Evolutionary conservation across 2,888 invertebrate genomes (phyloP).

Genomic region (Orthonevra nobilis): DNA sequence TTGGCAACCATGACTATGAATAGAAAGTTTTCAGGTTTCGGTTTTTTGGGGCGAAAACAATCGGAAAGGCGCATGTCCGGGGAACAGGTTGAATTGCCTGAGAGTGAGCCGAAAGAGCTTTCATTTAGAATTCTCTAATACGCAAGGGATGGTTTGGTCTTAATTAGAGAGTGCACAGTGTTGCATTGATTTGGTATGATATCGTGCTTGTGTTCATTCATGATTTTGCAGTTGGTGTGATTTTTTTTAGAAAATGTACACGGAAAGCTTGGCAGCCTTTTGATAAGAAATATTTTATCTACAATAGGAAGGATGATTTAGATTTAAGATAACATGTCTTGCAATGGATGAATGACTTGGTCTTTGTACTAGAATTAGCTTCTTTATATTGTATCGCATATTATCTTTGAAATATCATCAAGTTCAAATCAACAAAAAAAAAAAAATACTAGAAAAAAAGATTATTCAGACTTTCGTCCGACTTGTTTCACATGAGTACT

Average conservation of each 20-base stretch:
- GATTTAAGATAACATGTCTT: no score
- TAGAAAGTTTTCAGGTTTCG: constrained; percentile 35
- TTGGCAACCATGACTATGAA: constrained; percentile 38
- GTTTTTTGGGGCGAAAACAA: constrained; percentile 29
- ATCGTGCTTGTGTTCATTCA: constrained; percentile 24
- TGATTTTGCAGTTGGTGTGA: background rate
- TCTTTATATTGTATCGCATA: no score
- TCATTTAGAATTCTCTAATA: constrained; percentile 16
- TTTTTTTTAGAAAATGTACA: background rate
- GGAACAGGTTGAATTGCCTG: background rate
- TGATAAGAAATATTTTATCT: constrained; percentile 14
- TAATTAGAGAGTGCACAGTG: background rate
- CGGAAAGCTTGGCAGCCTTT: background rate
- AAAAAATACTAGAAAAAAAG: no score
- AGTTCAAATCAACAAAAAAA: no score
- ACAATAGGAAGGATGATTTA: no score
- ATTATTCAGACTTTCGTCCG: no score
- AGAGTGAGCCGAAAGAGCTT: constrained; percentile 18
- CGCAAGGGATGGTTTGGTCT: constrained; percentile 2
- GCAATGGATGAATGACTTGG: no score
- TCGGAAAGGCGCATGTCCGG: constrained; percentile 44
- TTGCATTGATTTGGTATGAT: constrained; percentile 1
- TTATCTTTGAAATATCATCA: no score
- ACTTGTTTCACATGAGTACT: no score
- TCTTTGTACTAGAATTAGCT: no score